These are phyloP conservation scores for Pygoscelis adeliae DNA, from an alignment of 2,113 vertebrate genomes.

Conservation along the genomic window DNA sequence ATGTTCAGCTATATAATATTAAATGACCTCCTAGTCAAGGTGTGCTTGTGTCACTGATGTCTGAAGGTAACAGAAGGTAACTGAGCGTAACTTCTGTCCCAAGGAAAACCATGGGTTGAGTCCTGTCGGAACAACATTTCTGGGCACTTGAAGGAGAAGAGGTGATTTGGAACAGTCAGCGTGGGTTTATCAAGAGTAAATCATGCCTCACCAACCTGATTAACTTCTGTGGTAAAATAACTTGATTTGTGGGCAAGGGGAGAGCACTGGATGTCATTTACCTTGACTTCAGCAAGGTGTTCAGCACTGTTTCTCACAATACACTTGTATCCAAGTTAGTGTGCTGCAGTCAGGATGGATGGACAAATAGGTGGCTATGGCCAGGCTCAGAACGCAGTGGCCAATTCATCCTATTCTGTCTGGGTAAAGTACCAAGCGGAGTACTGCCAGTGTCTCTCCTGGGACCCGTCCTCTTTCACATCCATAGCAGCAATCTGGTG, in stretches of 20 bases:
- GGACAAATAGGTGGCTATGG: neutral
- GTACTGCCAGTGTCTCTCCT: neutral
- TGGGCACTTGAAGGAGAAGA: neutral
- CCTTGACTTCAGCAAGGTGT: neutral
- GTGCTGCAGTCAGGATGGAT: no score
- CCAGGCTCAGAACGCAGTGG: no score
- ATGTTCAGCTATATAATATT: neutral
- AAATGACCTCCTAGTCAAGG: neutral
- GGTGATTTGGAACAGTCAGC: neutral
- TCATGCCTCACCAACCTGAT: neutral
- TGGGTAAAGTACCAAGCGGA: neutral
- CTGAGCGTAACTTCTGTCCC: neutral
- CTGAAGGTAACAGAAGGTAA: neutral
- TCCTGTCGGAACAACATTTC: neutral
- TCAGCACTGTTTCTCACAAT: neutral
- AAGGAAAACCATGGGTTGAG: neutral
- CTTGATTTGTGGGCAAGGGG: neutral
- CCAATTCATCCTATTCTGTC: neutral
- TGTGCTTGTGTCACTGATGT: neutral
- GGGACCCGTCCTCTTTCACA: neutral
- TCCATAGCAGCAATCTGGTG: neutral
- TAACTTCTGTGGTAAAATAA: neutral
- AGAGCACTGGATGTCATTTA: neutral
- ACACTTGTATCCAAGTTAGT: rapidly evolving
- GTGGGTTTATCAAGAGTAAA: neutral